These are phyloP conservation scores for Cyprinodon diabolis DNA, from an alignment of 2,797 vertebrate genomes.

Conservation along the genomic window DNA sequence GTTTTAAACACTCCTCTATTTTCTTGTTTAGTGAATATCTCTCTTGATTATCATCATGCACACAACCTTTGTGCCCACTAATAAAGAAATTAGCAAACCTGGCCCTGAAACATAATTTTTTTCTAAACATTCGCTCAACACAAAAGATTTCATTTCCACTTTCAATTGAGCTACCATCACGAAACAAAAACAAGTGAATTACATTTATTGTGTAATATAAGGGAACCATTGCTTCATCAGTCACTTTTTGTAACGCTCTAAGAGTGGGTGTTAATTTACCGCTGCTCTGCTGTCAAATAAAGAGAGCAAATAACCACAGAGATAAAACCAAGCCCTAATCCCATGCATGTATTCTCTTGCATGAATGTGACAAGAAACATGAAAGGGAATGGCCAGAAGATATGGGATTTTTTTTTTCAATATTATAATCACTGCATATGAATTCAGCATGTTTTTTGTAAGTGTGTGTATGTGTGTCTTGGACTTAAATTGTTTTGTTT, in stretches of 20 bases:
- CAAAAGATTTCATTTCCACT: too few species aligned
- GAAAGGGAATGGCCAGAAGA: background rate
- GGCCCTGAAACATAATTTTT: background rate
- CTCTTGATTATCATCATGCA: too few species aligned
- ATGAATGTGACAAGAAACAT: background rate
- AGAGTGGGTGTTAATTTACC: background rate
- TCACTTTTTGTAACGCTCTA: too few species aligned
- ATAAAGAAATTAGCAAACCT: background rate
- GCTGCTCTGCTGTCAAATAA: background rate
- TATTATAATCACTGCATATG: background rate
- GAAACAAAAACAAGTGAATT: too few species aligned
- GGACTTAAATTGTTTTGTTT: background rate
- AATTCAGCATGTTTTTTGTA: too few species aligned
- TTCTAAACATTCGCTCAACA: too few species aligned
- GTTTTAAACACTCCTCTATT: too few species aligned
- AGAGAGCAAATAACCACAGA: background rate
- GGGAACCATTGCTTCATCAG: too few species aligned
- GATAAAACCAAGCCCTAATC: constrained; percentile 1
- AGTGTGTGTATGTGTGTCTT: background rate
- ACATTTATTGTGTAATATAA: too few species aligned
- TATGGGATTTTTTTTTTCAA: background rate
- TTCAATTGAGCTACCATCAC: too few species aligned
- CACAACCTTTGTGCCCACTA: background rate
- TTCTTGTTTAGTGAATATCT: too few species aligned
- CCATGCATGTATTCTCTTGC: background rate